phyloP scores from a whole-genome alignment of 2,797 vertebrate species.

The Ptychobarbus kaznakovi region DNA sequence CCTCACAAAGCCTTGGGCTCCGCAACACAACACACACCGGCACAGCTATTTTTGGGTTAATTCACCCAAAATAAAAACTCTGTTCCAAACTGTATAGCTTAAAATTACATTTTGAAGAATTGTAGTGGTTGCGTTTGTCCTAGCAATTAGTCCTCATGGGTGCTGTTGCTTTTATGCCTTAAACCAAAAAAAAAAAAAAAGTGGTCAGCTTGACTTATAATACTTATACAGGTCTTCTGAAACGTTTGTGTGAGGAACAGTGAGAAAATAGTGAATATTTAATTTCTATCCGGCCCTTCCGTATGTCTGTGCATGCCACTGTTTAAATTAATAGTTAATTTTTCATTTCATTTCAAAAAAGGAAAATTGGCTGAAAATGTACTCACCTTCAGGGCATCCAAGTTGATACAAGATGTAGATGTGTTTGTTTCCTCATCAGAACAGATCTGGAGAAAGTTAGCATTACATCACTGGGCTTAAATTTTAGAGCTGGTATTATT shows the following conservation, averaged over 20 bases:
- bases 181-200: background rate
- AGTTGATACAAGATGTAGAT: background rate
- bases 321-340: background rate
- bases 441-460: background rate
- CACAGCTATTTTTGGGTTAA: background rate
- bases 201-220: background rate
- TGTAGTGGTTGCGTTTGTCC: background rate
- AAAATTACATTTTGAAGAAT: background rate
- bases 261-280: background rate
- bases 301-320: background rate
- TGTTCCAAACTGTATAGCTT: background rate
- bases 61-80: background rate
- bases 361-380: background rate
- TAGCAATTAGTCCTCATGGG: background rate
- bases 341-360: background rate
- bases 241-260: background rate
- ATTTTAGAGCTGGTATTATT: background rate
- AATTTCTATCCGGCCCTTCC: background rate
- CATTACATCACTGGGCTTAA: background rate
- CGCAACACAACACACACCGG: background rate
- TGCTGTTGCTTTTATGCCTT: background rate
- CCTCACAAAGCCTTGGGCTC: conserved; percentile 30
- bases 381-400: background rate
- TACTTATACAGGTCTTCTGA: background rate
- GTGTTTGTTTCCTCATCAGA: background rate